A percentile compares a stretch with the other conserved stretches of the same genome.
phyloP scores from a whole-genome alignment of 30 jellyfish, hydroid and myxozoan species.

The Hydractinia echinata region DNA sequence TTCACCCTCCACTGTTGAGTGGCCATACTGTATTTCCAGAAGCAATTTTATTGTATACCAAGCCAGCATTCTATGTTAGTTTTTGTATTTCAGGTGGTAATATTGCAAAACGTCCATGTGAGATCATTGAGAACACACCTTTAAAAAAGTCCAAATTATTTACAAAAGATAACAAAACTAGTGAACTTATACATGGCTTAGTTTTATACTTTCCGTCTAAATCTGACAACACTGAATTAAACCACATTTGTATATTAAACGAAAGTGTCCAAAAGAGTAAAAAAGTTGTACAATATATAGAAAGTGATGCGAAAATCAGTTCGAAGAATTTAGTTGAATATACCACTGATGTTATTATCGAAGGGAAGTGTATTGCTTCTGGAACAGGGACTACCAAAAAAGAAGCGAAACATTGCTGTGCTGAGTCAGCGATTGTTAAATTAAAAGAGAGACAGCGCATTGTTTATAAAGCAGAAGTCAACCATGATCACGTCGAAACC shows the following conservation, averaged over 20 bases:
- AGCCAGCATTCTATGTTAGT: neutral
- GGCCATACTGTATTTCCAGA: too few relatives aligned
- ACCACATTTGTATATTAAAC: conserved; percentile 42
- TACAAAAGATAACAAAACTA: neutral
- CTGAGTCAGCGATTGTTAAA: conserved; percentile 51
- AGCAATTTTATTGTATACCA: too few relatives aligned
- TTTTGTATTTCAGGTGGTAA: conserved; percentile 10
- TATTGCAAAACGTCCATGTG: neutral
- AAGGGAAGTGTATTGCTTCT: conserved; percentile 39
- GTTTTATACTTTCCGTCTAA: conserved; percentile 23
- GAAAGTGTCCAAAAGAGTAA: conserved; percentile 79
- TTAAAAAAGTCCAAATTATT: too few relatives aligned
- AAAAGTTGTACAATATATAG: conserved; percentile 44
- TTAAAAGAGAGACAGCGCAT: conserved; percentile 31
- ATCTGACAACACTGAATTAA: conserved; percentile 6
- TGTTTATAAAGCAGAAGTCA: neutral
- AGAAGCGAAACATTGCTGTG: conserved; percentile 62
- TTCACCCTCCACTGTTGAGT: too few relatives aligned
- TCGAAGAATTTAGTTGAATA: neutral
- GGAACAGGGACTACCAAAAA: conserved; percentile 54
- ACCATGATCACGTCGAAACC: conserved; percentile 43
- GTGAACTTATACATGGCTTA: conserved; percentile 30
- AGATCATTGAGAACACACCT: too few relatives aligned
- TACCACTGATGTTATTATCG: conserved; percentile 57
- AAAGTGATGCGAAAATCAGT: neutral